Evolutionary conservation across 2,888 invertebrate genomes (phyloP), one percentile per base, ranked within the genome.

Genomic region (Caenorhabditis macrosperma): DNA sequence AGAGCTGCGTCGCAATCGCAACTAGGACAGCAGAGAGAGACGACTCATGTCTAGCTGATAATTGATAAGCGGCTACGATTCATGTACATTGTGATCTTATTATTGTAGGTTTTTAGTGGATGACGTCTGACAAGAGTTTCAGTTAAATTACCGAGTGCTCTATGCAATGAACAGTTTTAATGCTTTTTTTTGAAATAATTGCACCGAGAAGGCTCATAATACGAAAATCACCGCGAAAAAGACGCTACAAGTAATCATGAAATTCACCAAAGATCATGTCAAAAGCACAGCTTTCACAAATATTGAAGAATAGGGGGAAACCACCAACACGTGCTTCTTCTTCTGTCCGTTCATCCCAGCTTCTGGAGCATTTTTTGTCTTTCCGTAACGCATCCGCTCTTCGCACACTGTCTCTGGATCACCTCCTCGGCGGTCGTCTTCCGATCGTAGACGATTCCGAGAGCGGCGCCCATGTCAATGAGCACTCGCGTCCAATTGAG

Each of bases 381-480:
- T 17, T 79, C 79, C 15, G 48, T 22, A 4, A 24, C 50, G 30
- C 71, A 71, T 41, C 80, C 72, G 17, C 78, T 66, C 9, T 76
- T 74, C 33, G 64, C 72, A 75, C 77, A 85, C 50, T 87, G 87
- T 15, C 85, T 54, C 15, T 66, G 50, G 52, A 87, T 84, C 17
- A 78, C 69, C 46, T 78, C 75, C 28, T 78, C 78, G 0, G 78
- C 54, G 0, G 74, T 67, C 7, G 76, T 64, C 63, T 88, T 88
- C 44, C 85, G 76, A 59, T 89, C 89, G 76, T 89, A 89, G 20
- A 88, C 88, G 41, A 84, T 54, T 7, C 89, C 89, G n/a, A 86
- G 24, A 2, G 63, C 68, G 20, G 87, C 88, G 35, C 84, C 85
- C 1, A 59, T 48, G 50, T 89, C 89, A 60, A 89, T 87, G 60